Evolutionary conservation across 2,888 invertebrate species (phyloP), one percentile per base, ranked within the genome.

Genomic region (Frankliniella fusca): DNA sequence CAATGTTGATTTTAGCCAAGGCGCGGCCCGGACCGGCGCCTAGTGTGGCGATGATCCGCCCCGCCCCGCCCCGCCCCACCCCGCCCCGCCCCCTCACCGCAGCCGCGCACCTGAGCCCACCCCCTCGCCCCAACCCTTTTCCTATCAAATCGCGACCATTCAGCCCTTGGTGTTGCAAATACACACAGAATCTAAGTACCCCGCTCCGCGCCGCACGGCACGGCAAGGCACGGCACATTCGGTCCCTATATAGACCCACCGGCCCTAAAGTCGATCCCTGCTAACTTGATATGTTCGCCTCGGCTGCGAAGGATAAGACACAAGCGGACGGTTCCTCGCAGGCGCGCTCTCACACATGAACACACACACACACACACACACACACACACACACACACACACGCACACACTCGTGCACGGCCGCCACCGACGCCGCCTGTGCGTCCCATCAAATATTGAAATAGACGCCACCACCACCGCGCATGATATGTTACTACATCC

Each of bases 1-100:
- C 70, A 76, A 76, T 76, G 70, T 76, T 76, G 70, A 76, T 76
- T 76, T 76, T 76, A 76, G 70, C 70, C 70, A 27, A 23, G 61
- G 61, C 61, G n/a, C 61, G 18, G 61, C 20, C 38, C 38, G 38
- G 38, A 5, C 38, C 38, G 38, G 38, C 38, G 38, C 38, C 38
- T 38, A 38, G 38, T 38, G 38, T 38, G 38, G 54, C 15, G 54
- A 54, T 54, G 54, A 54, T 76, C 70, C 27, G 27, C 70, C 27
- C 70, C 23, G 23, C 70, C n/a, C 70, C n/a, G 70, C 54, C 15
- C 54, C 15, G 54, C 54, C 70, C 70, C 70, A 3, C 70, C 70
- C n/a, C n/a, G 70, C 54, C 61, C 61, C 15, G 18, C 61, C 61
- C 61, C 61, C 61, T 10, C 61, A 61, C 61, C 7, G 61, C n/a